Evolutionary conservation across 2,113 vertebrate genomes (phyloP), one percentile per base, ranked within the genome.

Genomic region (Amphiprion percula): DNA sequence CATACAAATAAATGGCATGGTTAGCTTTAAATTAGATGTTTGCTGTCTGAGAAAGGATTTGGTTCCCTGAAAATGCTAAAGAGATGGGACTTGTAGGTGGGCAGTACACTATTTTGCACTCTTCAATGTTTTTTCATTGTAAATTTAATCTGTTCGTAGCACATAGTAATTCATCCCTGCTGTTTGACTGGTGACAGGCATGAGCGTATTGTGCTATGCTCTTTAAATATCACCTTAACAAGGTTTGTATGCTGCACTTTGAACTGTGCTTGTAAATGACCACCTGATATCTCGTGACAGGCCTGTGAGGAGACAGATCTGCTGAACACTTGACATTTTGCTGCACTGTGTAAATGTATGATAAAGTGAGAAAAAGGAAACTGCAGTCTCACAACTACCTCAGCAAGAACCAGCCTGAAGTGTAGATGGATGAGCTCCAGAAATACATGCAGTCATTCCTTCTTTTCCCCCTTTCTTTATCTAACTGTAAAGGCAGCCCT

Each of bases 261-360:
- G 93, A 93, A 87, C 93, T 83, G 44, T 85, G 78, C 56, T 77
- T 55, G 83, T 84, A 85, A 90, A 74, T 83, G 74, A 77, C 86
- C 87, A 84, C 86, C 90, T 91, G 83, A 89, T 88, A 84, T 80
- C 92, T 80, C 71, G 85, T 95, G 92, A 94, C 90, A 82, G 46
- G 52, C 88, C 73, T 58, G 64, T 75, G 75, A 89, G 88, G 87
- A 90, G 84, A 60, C 75, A 77, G 79, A 91, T 86, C 62, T 91
- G 86, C 90, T 92, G 83, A 85, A 83, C 82, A 84, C 84, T 85
- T 84, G 68, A 90, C 83, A 82, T 91, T 93, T 77, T 87, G 65
- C 77, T 49, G 84, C 52, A 26, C 37, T 63, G 66, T 68, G 23
- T 26, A 54, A 78, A 77, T 74, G 74, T 65, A 41, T 74, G 70